Evolutionary conservation across 2,888 invertebrate species (phyloP), one percentile per base, ranked within the genome.

Genomic region (Philonicus albiceps): DNA sequence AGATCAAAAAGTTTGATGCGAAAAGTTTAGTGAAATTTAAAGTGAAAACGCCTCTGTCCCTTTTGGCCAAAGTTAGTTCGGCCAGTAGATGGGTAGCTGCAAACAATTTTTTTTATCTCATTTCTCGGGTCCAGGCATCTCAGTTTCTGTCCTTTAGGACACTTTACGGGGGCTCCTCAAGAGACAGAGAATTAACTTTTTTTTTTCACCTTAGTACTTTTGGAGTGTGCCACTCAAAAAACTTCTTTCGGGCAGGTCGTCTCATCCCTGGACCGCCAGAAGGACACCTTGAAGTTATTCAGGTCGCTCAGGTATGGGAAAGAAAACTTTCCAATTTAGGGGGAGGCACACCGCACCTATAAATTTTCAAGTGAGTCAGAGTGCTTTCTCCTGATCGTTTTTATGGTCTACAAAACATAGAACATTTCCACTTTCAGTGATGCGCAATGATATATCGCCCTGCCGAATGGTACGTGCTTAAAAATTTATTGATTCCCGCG

Each of bases 341-440:
- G 64, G 43, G 49, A 78, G 78, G 53, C 34, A 43, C 78, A 49
- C 30, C 78, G 78, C 64, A 64, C 64, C 64, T 49, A 78, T 78
- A 78, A 78, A 78, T 78, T 78, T 78, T 30, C 19, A 78, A 78
- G 78, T 78, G 78, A 78, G 16, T 49, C 49, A 11, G 49, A 78
- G 78, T 78, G 49, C 78, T 49, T 78, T 78, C 37, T 78, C 27
- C 78, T 27, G 78, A 78, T 78, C 78, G 49, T 78, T 78, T 49
- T 78, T 49, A 49, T 78, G 37, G 76, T 64, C 64, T 64, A 64
- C 64, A 64, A 64, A 64, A 64, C 64, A 64, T 64, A 27, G 64
- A 64, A 64, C 64, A 64, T 76, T 76, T 76, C 74, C 37, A 37
- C 37, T 37, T 76, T 40, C 40, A 43, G 76, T 37, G 34, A 76